These are phyloP conservation scores for Chaenodraco wilsoni DNA, from an alignment of 2,797 vertebrate species.

Conservation along the genomic window DNA sequence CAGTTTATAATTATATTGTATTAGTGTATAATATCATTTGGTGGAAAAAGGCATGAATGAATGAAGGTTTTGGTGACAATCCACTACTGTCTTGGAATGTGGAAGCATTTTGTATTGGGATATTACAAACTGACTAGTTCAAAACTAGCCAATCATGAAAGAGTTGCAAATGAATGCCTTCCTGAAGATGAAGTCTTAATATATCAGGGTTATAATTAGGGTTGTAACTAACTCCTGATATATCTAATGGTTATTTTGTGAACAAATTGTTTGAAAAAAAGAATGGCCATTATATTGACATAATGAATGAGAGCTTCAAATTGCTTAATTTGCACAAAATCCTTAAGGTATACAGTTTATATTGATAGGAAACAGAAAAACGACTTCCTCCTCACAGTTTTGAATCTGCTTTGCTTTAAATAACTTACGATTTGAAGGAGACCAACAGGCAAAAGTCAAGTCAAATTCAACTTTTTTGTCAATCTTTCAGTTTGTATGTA, in stretches of 20 bases:
- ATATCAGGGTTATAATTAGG: not conserved
- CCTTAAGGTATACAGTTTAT: not conserved
- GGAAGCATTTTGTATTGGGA: not conserved
- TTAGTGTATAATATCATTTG: not conserved
- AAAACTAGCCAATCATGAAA: no score
- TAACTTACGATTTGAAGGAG: not conserved
- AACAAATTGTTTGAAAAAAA: not conserved
- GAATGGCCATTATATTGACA: not conserved
- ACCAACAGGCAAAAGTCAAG: not conserved
- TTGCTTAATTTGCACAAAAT: not conserved
- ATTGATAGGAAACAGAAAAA: not conserved
- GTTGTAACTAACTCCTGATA: not conserved
- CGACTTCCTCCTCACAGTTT: not conserved
- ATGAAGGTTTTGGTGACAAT: not conserved
- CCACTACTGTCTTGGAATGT: not conserved
- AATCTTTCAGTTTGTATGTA: no score
- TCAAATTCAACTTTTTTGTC: no score
- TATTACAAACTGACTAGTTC: not conserved
- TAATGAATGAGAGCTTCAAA: not conserved
- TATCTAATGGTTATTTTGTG: not conserved
- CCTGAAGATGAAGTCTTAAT: no score
- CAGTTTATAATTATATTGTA: no score
- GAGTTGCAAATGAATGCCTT: no score
- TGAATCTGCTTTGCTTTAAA: not conserved
- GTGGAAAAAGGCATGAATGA: not conserved